Conservation (phyloP, 1,140 invertebrate genomes). For the Bombus haemorrhoidalis region DNA sequence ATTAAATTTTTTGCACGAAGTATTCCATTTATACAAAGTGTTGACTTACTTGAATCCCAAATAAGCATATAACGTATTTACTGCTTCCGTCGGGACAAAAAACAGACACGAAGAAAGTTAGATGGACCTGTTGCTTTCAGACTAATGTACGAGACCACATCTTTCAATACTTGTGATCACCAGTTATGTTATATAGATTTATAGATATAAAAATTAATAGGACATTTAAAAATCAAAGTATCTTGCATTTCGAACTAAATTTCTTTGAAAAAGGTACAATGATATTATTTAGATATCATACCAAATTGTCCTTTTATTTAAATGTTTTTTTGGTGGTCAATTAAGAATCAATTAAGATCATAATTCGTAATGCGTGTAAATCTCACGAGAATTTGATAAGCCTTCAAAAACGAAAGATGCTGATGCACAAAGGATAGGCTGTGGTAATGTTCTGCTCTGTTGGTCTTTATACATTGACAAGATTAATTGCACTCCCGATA, state of each 20-base stretch:
- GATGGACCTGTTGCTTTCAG: constrained; percentile 29
- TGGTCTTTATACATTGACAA: constrained; percentile 52
- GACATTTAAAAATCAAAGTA: too few species aligned
- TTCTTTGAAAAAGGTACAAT: too few species aligned
- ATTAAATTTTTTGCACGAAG: constrained; percentile 31
- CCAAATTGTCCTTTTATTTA: too few species aligned
- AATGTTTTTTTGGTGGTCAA: too few species aligned
- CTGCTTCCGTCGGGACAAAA: neutral
- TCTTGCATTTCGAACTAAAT: too few species aligned
- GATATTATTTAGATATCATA: too few species aligned
- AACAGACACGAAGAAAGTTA: neutral
- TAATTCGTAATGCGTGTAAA: neutral
- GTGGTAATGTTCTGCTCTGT: constrained; percentile 27
- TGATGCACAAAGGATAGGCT: constrained; percentile 7
- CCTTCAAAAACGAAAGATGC: neutral
- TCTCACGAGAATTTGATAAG: neutral
- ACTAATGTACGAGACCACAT: neutral
- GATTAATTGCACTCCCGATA: constrained; percentile 61
- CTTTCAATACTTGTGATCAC: neutral
- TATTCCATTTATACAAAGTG: constrained; percentile 25
- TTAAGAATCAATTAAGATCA: neutral
- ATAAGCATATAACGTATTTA: constrained; percentile 40
- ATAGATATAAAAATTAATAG: too few species aligned
- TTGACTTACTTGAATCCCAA: constrained; percentile 35
- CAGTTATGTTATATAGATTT: too few species aligned